Evolutionary conservation across 2,113 vertebrate genomes (phyloP).

Genomic region (Vidua chalybeata): DNA sequence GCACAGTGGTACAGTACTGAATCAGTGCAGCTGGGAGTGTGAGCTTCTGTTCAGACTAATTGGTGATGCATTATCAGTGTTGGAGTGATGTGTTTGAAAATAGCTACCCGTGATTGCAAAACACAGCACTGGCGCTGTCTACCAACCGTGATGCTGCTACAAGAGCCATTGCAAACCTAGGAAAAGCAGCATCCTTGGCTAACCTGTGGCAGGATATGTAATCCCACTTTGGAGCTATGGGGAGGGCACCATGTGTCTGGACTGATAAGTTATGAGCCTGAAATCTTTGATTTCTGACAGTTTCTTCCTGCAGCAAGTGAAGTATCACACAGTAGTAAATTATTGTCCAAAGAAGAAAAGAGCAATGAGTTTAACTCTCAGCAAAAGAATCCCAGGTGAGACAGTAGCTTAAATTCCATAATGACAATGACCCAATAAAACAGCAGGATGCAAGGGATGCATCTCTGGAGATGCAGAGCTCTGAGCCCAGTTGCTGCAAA

Average conservation of each 20-base stretch:
- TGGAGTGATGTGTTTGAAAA: constrained; percentile 16
- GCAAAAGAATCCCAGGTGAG: not conserved
- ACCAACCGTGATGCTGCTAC: accelerated
- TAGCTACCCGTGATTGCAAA: not conserved
- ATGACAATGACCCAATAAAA: not conserved
- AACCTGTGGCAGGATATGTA: not conserved
- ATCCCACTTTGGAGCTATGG: not conserved
- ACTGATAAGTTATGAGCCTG: not conserved
- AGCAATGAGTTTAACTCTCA: not conserved
- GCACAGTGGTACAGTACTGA: not conserved
- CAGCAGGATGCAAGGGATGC: not conserved
- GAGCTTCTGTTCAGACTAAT: not conserved
- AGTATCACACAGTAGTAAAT: not conserved
- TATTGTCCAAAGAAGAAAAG: not conserved
- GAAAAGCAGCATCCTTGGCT: not conserved
- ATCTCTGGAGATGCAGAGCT: not conserved
- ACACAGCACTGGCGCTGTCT: not conserved
- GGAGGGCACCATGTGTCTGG: not conserved
- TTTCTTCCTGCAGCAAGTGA: not conserved
- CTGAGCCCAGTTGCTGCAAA: not conserved
- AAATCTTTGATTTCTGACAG: not conserved
- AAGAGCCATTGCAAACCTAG: not conserved
- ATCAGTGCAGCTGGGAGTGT: not conserved
- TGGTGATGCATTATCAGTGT: not conserved
- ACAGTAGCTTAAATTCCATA: not conserved